Conservation (phyloP, 2,113 vertebrate genomes). For the Melanerpes formicivorus region DNA sequence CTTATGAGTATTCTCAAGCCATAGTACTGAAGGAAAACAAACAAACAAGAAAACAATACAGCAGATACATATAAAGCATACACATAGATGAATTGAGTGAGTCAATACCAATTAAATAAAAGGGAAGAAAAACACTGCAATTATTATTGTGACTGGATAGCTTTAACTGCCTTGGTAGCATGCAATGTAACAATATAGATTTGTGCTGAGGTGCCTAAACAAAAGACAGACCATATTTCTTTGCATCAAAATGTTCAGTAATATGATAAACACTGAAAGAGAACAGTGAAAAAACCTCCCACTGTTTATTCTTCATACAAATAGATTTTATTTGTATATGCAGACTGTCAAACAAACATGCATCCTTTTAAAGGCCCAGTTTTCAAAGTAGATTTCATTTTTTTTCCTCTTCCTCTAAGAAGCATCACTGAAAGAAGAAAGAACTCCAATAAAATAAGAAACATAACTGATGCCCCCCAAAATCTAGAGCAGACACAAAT, state of each 20-base stretch:
- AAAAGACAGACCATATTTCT: slow-evolving; percentile 51
- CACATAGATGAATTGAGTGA: slow-evolving; percentile 42
- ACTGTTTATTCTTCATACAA: not conserved
- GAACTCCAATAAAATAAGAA: not conserved
- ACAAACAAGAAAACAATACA: not conserved
- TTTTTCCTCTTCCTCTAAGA: rapidly evolving
- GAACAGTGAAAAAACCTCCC: slow-evolving; percentile 28
- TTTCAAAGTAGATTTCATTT: not conserved
- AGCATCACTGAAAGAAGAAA: not conserved
- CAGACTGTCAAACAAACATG: not conserved
- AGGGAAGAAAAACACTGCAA: slow-evolving; percentile 15
- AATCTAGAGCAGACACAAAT: slow-evolving; percentile 12
- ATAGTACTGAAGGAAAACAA: not conserved
- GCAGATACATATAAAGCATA: not conserved
- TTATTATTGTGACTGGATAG: slow-evolving; percentile 19
- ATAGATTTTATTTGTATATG: not conserved
- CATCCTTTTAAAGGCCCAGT: not conserved
- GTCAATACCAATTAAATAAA: slow-evolving; percentile 69
- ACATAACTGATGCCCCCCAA: not conserved
- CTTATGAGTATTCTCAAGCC: not conserved
- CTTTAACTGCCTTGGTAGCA: slow-evolving; percentile 45
- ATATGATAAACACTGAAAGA: slow-evolving; percentile 58
- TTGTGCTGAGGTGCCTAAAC: slow-evolving; percentile 44
- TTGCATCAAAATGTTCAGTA: slow-evolving; percentile 24
- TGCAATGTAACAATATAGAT: slow-evolving; percentile 46